Conservation (phyloP, 2,888 invertebrate species). For the Penaeus monodon region DNA sequence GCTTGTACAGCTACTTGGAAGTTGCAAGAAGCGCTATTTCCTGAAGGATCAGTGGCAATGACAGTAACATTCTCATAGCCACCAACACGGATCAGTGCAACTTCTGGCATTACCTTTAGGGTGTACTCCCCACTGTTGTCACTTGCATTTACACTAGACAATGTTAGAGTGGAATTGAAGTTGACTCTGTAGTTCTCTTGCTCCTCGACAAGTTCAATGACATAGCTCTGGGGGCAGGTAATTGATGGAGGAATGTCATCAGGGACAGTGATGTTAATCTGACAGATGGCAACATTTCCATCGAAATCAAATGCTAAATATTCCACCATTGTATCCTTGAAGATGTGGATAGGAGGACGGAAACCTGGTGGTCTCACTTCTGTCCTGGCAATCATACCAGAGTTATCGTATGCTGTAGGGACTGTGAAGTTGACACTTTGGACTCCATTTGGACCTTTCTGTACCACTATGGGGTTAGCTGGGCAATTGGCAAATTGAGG, state of each 20-base stretch:
- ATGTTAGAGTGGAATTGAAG: conserved; percentile 82
- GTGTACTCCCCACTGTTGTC: conserved; percentile 65
- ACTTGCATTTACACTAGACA: conserved; percentile 44
- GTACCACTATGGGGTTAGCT: conserved; percentile 89
- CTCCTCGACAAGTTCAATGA: conserved; percentile 89
- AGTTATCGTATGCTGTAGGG: conserved; percentile 94
- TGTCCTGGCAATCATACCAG: conserved; percentile 91
- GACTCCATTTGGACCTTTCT: conserved; percentile 84
- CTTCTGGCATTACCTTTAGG: conserved; percentile 86
- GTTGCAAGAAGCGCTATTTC: conserved; percentile 89
- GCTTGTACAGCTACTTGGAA: conserved; percentile 95
- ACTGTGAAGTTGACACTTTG: conserved; percentile 92
- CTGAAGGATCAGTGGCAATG: conserved; percentile 86
- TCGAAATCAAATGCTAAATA: conserved; percentile 97
- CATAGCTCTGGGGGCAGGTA: conserved; percentile 93
- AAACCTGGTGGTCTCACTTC: conserved; percentile 94
- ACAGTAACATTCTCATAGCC: conserved; percentile 93
- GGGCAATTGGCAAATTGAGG: conserved; percentile 97
- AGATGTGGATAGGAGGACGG: conserved; percentile 86
- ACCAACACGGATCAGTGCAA: conserved; percentile 83
- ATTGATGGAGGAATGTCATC: conserved; percentile 91
- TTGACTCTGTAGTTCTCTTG: conserved; percentile 92
- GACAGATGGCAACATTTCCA: conserved; percentile 96
- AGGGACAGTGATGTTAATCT: conserved; percentile 94
- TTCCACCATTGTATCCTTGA: conserved; percentile 91